These are phyloP conservation scores for Pandemis heparana DNA, from an alignment of 2,888 invertebrate genomes.

Conservation along the genomic window DNA sequence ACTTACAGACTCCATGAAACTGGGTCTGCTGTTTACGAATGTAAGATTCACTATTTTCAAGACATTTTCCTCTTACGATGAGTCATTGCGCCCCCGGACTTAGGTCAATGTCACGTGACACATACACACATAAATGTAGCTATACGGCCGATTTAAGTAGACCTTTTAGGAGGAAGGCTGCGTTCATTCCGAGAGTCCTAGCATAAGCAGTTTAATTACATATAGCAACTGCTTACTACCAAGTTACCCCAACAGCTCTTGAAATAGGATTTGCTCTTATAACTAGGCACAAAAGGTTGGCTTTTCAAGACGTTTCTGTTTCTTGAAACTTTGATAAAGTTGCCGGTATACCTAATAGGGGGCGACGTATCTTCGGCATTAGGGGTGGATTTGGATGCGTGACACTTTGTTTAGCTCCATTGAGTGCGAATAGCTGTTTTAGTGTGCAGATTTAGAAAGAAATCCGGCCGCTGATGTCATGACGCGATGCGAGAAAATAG, in stretches of 20 bases:
- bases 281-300: not conserved
- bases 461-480: not conserved
- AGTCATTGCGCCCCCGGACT: conserved; percentile 53
- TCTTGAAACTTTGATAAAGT: conserved; percentile 25
- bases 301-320: conserved; percentile 2
- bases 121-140: conserved; percentile 31
- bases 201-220: conserved; percentile 19
- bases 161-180: not conserved
- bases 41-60: conserved; percentile 46
- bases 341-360: conserved; percentile 60
- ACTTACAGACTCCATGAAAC: not conserved
- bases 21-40: conserved; percentile 19
- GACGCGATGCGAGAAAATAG: not conserved
- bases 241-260: not conserved
- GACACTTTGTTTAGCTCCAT: conserved; percentile 39
- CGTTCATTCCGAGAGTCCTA: conserved; percentile 3
- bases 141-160: conserved; percentile 33
- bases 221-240: conserved; percentile 19
- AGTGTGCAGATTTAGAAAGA: conserved; percentile 22
- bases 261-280: not conserved
- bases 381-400: conserved; percentile 48
- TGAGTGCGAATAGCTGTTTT: conserved; percentile 37
- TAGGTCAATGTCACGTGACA: conserved; percentile 67
- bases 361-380: conserved; percentile 55
- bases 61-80: conserved; percentile 49